Percentiles rank a stretch among this genome's conserved stretches.
phyloP scores from a whole-genome alignment of 2,888 invertebrate genomes.

The Crepidodera aurea region DNA sequence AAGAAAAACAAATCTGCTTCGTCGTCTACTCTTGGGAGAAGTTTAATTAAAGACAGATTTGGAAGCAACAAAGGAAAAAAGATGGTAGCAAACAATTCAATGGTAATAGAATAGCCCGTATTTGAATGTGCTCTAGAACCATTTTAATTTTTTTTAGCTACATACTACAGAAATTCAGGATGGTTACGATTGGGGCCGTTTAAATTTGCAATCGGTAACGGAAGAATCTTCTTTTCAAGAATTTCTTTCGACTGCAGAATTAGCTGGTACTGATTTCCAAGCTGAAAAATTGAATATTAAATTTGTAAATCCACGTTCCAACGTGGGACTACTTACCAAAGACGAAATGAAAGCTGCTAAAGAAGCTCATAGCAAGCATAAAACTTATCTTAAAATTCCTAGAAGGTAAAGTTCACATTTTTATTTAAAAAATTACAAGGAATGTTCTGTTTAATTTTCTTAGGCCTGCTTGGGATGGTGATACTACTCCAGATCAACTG shows the following conservation, averaged over 20 bases:
- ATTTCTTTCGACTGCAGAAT: conserved; percentile 92
- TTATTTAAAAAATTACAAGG: too few relatives aligned
- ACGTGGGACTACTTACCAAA: conserved; percentile 68
- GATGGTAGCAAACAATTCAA: conserved; percentile 75
- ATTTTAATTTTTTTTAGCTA: conserved; percentile 63
- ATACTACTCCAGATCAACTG: conserved; percentile 82
- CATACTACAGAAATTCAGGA: conserved; percentile 90
- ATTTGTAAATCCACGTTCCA: conserved; percentile 72
- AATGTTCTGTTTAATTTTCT: too few relatives aligned
- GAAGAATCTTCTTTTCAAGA: conserved; percentile 97
- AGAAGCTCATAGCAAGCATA: conserved; percentile 67
- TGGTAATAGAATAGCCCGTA: conserved; percentile 68
- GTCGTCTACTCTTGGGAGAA: conserved; percentile 67
- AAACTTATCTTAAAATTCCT: conserved; percentile 78
- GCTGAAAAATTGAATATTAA: conserved; percentile 88
- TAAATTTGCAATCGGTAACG: conserved; percentile 91
- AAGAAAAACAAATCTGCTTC: conserved; percentile 71
- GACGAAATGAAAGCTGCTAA: conserved; percentile 66
- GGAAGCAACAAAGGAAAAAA: conserved; percentile 69
- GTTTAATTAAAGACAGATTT: conserved; percentile 80
- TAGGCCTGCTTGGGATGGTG: conserved; percentile 82
- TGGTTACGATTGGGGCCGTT: conserved; percentile 89
- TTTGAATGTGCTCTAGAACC: background rate
- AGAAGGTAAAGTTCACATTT: conserved; percentile 70
- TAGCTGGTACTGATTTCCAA: conserved; percentile 94